Evolutionary conservation across 1,140 invertebrate species (phyloP).

Genomic region (Drosophila miranda): DNA sequence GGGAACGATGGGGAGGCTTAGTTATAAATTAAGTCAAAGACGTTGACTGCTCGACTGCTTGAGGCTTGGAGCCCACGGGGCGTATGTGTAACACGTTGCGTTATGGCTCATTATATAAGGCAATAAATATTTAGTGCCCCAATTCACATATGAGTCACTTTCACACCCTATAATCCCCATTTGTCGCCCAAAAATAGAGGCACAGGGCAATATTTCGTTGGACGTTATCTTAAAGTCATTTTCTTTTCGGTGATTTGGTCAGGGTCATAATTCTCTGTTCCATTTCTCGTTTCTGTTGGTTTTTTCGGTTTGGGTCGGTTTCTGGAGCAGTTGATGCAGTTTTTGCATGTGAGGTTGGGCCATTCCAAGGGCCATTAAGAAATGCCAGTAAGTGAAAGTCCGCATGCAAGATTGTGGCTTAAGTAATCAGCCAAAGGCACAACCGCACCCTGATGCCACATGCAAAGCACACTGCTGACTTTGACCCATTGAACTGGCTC

Average conservation of each 20-base stretch:
- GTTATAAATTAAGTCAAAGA: constrained; percentile 68
- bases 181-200: neutral
- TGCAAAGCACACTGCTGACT: constrained; percentile 65
- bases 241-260: constrained; percentile 46
- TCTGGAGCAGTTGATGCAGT: constrained; percentile 59
- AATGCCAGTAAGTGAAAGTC: constrained; percentile 69
- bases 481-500: constrained; percentile 66
- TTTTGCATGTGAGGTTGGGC: constrained; percentile 66
- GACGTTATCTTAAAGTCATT: constrained; percentile 51
- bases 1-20: constrained; percentile 31
- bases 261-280: constrained; percentile 39
- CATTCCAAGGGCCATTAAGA: constrained; percentile 62
- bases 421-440: constrained; percentile 62
- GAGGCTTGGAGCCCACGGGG: constrained; percentile 30
- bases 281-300: constrained; percentile 7
- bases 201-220: constrained; percentile 6
- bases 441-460: constrained; percentile 28
- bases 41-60: neutral
- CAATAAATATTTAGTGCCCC: constrained; percentile 42
- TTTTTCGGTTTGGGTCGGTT: constrained; percentile 12
- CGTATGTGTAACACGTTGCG: constrained; percentile 73
- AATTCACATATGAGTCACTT: constrained; percentile 49
- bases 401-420: constrained; percentile 68
- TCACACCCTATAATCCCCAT: constrained; percentile 2
- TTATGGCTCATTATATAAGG: constrained; percentile 72